Evolutionary conservation across 2,113 vertebrate species (phyloP).

Genomic region (Xyliphius kryptos): DNA sequence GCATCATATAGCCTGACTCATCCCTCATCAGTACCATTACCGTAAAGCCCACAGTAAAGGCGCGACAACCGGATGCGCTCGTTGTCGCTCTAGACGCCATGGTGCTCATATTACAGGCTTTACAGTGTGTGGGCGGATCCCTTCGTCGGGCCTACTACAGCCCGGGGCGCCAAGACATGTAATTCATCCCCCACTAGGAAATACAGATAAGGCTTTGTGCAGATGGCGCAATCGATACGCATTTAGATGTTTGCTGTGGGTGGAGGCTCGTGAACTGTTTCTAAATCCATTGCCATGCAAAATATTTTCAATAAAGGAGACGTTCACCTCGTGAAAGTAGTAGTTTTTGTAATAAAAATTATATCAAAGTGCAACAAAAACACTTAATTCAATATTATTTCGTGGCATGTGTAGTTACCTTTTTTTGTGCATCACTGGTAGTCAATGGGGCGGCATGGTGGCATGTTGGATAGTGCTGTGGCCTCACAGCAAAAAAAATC

Average conservation of each 20-base stretch:
- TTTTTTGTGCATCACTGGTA: no score
- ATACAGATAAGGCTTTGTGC: not conserved
- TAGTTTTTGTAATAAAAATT: no score
- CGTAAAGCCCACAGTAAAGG: constrained; percentile 64
- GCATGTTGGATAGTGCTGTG: no score
- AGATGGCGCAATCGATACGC: constrained; percentile 19
- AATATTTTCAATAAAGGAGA: no score
- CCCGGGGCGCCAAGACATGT: not conserved
- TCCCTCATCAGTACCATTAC: constrained; percentile 78
- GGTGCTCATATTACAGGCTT: not conserved
- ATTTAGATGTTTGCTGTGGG: constrained; percentile 19
- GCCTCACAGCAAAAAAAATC: no score
- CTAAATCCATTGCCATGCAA: not conserved
- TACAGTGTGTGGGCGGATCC: constrained; percentile 13
- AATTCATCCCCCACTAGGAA: not conserved
- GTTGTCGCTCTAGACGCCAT: no score
- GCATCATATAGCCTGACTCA: constrained; percentile 87
- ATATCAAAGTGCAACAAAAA: no score
- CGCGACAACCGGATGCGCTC: no score
- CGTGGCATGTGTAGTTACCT: no score
- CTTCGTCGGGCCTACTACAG: constrained; percentile 8
- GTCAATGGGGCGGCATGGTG: no score
- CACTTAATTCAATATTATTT: no score
- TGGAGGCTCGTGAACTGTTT: not conserved
- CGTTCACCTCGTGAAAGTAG: no score